Percentiles rank a stretch among this genome's conserved stretches.
phyloP scores from a whole-genome alignment of 2,888 invertebrate species.

The Cephus pygmeus region DNA sequence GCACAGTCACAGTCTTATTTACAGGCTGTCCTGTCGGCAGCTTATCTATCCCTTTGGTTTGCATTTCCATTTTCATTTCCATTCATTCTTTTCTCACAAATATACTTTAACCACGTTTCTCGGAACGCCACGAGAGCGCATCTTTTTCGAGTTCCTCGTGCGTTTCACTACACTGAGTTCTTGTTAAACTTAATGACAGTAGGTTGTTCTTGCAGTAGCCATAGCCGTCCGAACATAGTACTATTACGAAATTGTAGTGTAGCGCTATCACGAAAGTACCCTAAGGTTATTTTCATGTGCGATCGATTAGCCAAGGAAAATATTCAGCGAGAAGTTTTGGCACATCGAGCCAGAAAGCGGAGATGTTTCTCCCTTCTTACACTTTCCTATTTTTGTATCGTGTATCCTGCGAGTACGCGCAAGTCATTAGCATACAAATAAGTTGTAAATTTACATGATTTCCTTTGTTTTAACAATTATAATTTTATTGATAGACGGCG shows the following conservation, averaged over 20 bases:
- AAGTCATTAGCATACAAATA: neutral
- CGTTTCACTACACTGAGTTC: neutral
- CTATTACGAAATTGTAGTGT: neutral
- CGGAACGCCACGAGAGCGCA: neutral
- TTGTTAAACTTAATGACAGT: neutral
- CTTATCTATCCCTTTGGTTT: conserved; percentile 45
- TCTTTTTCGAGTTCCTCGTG: neutral
- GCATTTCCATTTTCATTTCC: conserved; percentile 18
- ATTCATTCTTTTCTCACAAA: conserved; percentile 27
- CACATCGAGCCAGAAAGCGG: neutral
- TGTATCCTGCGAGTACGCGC: neutral
- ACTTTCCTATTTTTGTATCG: neutral
- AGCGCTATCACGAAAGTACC: neutral
- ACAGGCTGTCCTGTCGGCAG: conserved; percentile 41
- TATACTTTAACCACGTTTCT: conserved; percentile 21
- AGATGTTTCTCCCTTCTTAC: neutral
- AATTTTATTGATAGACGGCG: neutral
- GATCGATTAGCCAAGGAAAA: neutral
- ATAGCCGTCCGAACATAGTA: neutral
- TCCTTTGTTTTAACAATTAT: neutral
- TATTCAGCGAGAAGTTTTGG: neutral
- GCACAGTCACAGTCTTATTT: conserved; percentile 58
- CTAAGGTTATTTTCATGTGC: neutral
- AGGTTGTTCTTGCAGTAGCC: neutral
- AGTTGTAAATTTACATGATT: neutral